phyloP scores from a whole-genome alignment of 2,113 vertebrate genomes.

The Sinocyclocheilus anophthalmus region DNA sequence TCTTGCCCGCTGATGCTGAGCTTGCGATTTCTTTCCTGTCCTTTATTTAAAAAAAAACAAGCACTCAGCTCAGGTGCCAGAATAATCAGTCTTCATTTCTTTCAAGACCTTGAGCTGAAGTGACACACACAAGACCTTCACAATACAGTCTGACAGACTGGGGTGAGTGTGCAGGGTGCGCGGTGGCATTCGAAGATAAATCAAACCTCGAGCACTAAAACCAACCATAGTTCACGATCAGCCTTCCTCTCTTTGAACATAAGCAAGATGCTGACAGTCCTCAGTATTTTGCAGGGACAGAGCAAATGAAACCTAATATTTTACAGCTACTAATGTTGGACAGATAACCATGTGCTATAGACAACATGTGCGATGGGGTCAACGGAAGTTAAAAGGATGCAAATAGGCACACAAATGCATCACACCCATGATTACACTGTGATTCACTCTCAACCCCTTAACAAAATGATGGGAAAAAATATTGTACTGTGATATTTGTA shows the following conservation, averaged over 20 bases:
- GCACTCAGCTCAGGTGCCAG: conserved; percentile 46
- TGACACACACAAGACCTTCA: conserved; percentile 48
- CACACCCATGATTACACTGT: neutral
- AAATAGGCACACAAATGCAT: conserved; percentile 10
- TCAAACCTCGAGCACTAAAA: conserved; percentile 14
- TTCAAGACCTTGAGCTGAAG: conserved; percentile 49
- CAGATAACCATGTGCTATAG: neutral
- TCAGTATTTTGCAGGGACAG: neutral
- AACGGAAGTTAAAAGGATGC: neutral
- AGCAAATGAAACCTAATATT: neutral
- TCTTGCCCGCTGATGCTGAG: conserved; percentile 58
- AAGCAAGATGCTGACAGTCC: neutral
- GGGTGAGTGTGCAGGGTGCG: conserved; percentile 13
- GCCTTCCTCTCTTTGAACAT: neutral
- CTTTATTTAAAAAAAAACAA: conserved; percentile 35
- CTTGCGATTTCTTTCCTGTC: conserved; percentile 47
- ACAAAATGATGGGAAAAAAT: neutral
- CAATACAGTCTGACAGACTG: conserved; percentile 39
- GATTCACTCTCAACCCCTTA: neutral
- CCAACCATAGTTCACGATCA: neutral
- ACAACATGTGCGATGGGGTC: neutral
- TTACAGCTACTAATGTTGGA: conserved; percentile 12
- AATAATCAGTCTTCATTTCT: conserved; percentile 63
- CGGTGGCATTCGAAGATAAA: conserved; percentile 13
- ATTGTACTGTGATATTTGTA: neutral